These are phyloP conservation scores for Drosophila elegans DNA, from an alignment of 1,140 invertebrate genomes.

Conservation along the genomic window DNA sequence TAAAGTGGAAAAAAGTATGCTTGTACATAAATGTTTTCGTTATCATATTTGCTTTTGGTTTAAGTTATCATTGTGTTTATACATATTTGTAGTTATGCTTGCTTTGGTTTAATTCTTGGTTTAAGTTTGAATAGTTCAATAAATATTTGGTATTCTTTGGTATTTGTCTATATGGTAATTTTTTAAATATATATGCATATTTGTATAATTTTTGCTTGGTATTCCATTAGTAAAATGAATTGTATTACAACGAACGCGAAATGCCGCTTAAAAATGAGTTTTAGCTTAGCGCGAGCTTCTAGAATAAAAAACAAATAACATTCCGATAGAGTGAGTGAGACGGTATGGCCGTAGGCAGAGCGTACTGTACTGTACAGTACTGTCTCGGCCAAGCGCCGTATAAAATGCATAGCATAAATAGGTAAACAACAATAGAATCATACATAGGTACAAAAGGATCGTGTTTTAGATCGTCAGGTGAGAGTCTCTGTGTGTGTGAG, in stretches of 20 bases:
- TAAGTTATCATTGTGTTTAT: constrained; percentile 37
- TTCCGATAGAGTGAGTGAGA: constrained; percentile 34
- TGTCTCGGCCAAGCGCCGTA: constrained; percentile 2
- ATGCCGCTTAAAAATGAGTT: constrained; percentile 74
- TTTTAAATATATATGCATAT: constrained; percentile 46
- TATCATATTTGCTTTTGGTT: constrained; percentile 46
- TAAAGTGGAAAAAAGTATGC: constrained; percentile 75
- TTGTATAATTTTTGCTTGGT: constrained; percentile 41
- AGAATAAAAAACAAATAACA: constrained; percentile 64
- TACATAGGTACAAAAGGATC: constrained; percentile 48
- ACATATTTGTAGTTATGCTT: constrained; percentile 43
- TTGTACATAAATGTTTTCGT: constrained; percentile 62
- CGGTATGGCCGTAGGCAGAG: constrained; percentile 14
- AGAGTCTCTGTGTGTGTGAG: constrained; percentile 8
- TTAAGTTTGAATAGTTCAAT: constrained; percentile 66
- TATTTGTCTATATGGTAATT: constrained; percentile 45
- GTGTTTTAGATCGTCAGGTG: constrained; percentile 11
- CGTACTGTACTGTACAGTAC: constrained; percentile 19
- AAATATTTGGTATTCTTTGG: constrained; percentile 64
- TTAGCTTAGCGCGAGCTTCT: constrained; percentile 71
- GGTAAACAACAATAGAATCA: constrained; percentile 50
- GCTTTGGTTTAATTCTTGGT: constrained; percentile 46
- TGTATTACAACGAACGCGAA: constrained; percentile 78
- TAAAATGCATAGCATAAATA: constrained; percentile 50
- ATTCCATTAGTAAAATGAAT: constrained; percentile 66